These are phyloP conservation scores for Hoplostethus atlanticus DNA, from an alignment of 2,797 vertebrate genomes.

Conservation along the genomic window DNA sequence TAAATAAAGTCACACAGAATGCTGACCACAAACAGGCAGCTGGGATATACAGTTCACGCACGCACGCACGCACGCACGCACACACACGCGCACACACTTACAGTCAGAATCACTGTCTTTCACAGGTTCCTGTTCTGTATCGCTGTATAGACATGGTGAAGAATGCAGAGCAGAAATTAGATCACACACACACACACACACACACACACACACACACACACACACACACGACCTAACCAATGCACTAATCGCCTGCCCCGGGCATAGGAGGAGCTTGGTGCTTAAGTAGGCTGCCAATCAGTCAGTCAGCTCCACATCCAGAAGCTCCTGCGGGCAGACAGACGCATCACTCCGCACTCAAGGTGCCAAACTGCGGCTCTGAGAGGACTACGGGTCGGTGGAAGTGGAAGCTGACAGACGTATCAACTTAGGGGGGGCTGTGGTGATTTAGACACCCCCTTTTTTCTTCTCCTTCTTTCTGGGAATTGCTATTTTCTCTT, in stretches of 20 bases:
- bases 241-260: conserved; percentile 92
- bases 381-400: conserved; percentile 82
- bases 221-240: conserved; percentile 84
- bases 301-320: conserved; percentile 98
- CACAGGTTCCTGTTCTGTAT: conserved; percentile 43
- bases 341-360: conserved; percentile 92
- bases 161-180: conserved; percentile 62
- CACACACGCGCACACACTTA: conserved; percentile 24
- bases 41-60: conserved; percentile 1
- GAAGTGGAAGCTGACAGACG: conserved; percentile 79
- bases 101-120: conserved; percentile 23
- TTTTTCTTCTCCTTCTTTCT: conserved; percentile 59
- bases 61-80: not conserved
- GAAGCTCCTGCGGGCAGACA: conserved; percentile 90
- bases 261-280: conserved; percentile 92
- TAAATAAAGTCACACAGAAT: conserved; percentile 14
- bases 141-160: conserved; percentile 44
- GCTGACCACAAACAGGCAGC: conserved; percentile 24
- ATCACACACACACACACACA: conserved; percentile 50
- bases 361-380: conserved; percentile 91
- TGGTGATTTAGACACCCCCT: conserved; percentile 74
- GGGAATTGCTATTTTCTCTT: conserved; percentile 66
- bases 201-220: conserved; percentile 27
- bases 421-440: conserved; percentile 51
- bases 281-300: conserved; percentile 98